phyloP scores from a whole-genome alignment of 2,888 invertebrate genomes.

The Reticulitermes lucifugus region DNA sequence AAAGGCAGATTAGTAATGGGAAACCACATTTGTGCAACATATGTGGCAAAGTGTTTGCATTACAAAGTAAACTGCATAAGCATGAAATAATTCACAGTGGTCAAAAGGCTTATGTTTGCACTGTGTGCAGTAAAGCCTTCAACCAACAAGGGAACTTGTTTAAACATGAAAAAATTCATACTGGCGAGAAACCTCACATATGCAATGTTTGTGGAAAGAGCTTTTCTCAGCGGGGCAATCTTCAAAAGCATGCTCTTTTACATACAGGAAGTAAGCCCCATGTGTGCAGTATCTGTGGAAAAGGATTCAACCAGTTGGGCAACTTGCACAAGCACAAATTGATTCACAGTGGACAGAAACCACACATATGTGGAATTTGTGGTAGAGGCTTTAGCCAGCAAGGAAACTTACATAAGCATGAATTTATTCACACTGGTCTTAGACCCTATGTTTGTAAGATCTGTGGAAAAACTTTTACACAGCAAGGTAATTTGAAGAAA shows the following conservation, averaged over 20 bases:
- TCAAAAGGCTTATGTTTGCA: not conserved
- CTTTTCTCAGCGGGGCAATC: not conserved
- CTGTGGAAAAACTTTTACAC: conserved; percentile 24
- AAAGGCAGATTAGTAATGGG: not conserved
- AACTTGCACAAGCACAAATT: conserved; percentile 17
- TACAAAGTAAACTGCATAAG: not conserved
- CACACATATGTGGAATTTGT: conserved; percentile 18
- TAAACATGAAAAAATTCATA: conserved; percentile 16
- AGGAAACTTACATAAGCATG: conserved; percentile 32
- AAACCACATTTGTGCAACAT: not conserved
- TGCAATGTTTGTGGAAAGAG: not conserved
- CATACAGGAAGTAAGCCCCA: not conserved
- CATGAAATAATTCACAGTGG: conserved; percentile 15
- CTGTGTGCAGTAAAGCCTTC: not conserved
- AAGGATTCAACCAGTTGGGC: not conserved
- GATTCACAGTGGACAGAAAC: conserved; percentile 8
- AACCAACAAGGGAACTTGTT: not conserved
- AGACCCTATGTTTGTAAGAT: conserved; percentile 18
- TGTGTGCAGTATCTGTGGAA: not conserved
- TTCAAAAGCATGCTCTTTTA: not conserved
- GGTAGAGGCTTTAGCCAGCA: conserved; percentile 29
- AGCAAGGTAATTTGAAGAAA: conserved; percentile 28
- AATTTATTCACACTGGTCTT: conserved; percentile 28
- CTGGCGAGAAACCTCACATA: not conserved
- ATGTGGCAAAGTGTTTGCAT: conserved; percentile 19